Base-by-base conservation (phyloP, 2,888 invertebrate genomes). In the Pilophorus perplexus region DNA sequence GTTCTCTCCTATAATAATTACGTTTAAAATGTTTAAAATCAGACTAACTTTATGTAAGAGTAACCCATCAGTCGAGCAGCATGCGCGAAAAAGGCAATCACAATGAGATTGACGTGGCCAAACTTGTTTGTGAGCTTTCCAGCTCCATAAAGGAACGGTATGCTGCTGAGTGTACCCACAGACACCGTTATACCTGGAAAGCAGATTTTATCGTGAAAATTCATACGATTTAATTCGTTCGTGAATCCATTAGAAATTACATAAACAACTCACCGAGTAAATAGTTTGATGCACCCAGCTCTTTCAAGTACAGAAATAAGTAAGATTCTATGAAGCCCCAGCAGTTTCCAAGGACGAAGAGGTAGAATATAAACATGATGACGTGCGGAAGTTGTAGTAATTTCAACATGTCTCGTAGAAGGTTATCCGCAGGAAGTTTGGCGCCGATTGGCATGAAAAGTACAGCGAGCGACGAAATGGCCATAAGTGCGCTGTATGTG, bases 321-420 rank as follows among this genome's bases (percentile, higher is more conserved):
- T 90, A 93, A 59, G 89, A 90, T 77, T 93, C 93, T 65, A 93
- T 89, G 77, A 91, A 91, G 27, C 93, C 93, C 87, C 90, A 91
- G 76, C 90, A 85, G 74, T 90, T 89, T 67, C 93, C 93, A 72
- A 93, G 80, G 25, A 87, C 82, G 74, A 90, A 89, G 44, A 93
- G 80, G 76, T 91, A 88, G 73, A 88, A 79, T 74, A 93, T 86
- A 74, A 93, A 91, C 44, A 88, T 80, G 33, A 88, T 84, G 46
- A 93, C 86, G 73, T 89, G 87, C 0, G 88, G 86, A 82, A 90
- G 85, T 77, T 85, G 85, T 68, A 92, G 81, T 57, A 92, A 83
- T 74, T 86, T 85, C 69, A 85, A 80, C 73, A 91, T 79, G 77
- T 91, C 89, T 69, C 85, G 81, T 71, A 90, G 83, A 57, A 90